Conservation (phyloP, 2,113 vertebrate species). For the Epinephelus cyanopodus region DNA sequence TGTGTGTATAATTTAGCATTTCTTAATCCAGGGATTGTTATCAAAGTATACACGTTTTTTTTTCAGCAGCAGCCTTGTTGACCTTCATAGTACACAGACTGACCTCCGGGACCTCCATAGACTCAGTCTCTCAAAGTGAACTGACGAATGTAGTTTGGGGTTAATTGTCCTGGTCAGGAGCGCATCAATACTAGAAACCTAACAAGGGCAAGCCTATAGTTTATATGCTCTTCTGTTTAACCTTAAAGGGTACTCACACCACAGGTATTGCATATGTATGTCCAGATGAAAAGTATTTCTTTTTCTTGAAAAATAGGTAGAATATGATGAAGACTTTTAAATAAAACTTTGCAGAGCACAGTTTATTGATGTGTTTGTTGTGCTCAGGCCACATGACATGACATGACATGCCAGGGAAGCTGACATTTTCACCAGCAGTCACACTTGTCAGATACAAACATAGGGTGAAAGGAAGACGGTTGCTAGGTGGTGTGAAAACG, state of each 20-base stretch:
- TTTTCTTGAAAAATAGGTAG: neutral
- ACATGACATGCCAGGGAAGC: neutral
- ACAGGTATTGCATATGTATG: neutral
- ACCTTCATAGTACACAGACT: conserved; percentile 12
- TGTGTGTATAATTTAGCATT: conserved; percentile 22
- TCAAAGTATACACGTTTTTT: conserved; percentile 12
- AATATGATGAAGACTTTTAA: neutral
- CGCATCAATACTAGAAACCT: conserved; percentile 35
- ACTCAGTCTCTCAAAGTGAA: conserved; percentile 33
- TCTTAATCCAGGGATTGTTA: conserved; percentile 29
- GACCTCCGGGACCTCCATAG: conserved; percentile 6
- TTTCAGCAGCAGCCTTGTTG: neutral
- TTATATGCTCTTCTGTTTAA: conserved; percentile 6
- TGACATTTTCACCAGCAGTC: neutral
- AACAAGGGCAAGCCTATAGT: conserved; percentile 4
- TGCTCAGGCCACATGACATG: neutral
- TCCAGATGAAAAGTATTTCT: neutral
- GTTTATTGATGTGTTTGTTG: neutral
- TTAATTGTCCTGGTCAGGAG: conserved; percentile 40
- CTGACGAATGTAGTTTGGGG: conserved; percentile 13
- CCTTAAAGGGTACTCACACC: neutral
- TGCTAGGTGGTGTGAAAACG: neutral
- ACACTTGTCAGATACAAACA: neutral
- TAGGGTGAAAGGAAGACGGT: neutral
- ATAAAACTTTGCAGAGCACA: neutral